Conservation (phyloP, 2,888 invertebrate genomes). For the Epirrhoe tristata region DNA sequence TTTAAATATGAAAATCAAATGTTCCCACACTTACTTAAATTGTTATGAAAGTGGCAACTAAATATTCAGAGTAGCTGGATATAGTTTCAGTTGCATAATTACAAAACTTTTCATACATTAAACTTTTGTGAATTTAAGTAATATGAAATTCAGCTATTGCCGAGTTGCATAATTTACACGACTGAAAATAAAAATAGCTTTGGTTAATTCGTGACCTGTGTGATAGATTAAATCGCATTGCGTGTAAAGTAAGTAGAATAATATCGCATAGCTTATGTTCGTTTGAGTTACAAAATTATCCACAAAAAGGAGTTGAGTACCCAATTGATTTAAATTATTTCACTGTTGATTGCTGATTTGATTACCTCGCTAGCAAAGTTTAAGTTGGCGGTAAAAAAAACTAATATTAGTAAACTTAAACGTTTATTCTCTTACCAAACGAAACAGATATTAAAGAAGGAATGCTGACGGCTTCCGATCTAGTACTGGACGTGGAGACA, state of each 20-base stretch:
- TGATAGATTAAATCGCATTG: constrained; percentile 34
- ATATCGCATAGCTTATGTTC: constrained; percentile 31
- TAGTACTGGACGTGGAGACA: constrained; percentile 46
- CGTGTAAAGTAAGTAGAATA: constrained; percentile 14
- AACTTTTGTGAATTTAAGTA: constrained; percentile 2
- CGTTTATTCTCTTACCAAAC: constrained; percentile 78
- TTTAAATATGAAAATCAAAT: background rate
- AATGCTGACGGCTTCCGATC: constrained; percentile 78
- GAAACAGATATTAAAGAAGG: constrained; percentile 70
- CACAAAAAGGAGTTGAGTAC: background rate
- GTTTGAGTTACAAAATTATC: background rate
- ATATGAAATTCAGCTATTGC: constrained; percentile 4
- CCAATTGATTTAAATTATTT: background rate
- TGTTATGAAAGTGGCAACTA: background rate
- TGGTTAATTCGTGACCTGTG: background rate
- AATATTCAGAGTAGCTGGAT: constrained; percentile 12
- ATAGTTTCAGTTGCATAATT: constrained; percentile 23
- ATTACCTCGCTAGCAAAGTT: constrained; percentile 61
- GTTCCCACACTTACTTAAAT: background rate
- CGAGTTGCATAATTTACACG: background rate
- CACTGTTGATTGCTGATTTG: background rate
- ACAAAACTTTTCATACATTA: constrained; percentile 13
- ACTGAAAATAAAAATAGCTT: background rate
- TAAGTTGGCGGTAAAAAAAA: constrained; percentile 52
- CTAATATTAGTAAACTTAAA: constrained; percentile 62